These are phyloP conservation scores for Potamarius usumacintae DNA, from an alignment of 2,113 vertebrate genomes.

Conservation along the genomic window DNA sequence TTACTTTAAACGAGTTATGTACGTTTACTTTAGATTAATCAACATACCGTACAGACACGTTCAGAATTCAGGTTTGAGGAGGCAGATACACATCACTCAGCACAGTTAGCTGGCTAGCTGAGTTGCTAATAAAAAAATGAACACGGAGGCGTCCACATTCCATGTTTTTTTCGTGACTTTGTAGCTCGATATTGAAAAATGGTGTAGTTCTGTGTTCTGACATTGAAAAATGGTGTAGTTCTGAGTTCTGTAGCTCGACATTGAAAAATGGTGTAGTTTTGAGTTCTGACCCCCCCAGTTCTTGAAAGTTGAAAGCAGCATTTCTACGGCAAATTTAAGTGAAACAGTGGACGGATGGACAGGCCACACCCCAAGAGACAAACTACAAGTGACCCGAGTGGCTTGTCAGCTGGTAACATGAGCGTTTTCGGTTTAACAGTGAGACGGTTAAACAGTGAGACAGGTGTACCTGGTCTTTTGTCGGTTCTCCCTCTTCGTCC, in stretches of 20 bases:
- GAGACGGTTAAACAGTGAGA: not conserved
- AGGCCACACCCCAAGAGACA: not conserved
- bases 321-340: not conserved
- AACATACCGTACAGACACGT: not conserved
- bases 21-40: not conserved
- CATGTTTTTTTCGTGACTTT: not conserved
- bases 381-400: not conserved
- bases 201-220: no score
- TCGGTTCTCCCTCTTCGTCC: conserved; percentile 76
- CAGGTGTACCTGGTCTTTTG: conserved; percentile 75
- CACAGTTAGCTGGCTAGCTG: not conserved
- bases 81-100: not conserved
- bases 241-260: not conserved
- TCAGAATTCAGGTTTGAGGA: not conserved
- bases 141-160: not conserved
- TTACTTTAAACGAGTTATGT: not conserved
- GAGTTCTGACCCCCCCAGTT: no score
- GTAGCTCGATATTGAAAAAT: not conserved
- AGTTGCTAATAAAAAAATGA: not conserved
- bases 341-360: not conserved
- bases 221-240: not conserved
- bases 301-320: not conserved
- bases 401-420: not conserved
- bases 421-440: not conserved
- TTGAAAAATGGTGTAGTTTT: no score